Evolutionary conservation across 2,888 invertebrate species (phyloP).

Genomic region (Idaea aversata): DNA sequence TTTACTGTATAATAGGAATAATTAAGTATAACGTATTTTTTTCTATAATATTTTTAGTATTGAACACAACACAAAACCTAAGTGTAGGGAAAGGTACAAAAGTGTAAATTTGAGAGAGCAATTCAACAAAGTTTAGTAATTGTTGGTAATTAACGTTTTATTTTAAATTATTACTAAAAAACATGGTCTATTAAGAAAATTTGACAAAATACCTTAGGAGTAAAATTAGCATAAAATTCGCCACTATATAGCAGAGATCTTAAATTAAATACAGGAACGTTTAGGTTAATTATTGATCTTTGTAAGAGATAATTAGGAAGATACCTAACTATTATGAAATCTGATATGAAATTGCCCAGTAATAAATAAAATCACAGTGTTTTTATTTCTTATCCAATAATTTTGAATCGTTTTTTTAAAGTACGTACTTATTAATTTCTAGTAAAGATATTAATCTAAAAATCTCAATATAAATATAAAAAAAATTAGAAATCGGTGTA

Average conservation of each 20-base stretch:
- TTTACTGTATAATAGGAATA: neutral
- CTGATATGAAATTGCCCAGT: constrained; percentile 49
- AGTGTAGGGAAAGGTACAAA: neutral
- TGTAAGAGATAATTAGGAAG: constrained; percentile 44
- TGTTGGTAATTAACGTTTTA: neutral
- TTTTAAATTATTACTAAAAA: neutral
- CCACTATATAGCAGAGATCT: constrained; percentile 73
- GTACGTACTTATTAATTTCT: constrained; percentile 45
- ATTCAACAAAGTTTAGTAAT: neutral
- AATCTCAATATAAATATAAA: constrained; percentile 57
- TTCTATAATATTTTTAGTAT: neutral
- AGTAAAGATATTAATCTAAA: constrained; percentile 49
- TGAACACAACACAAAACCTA: neutral
- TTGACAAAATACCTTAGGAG: constrained; percentile 9
- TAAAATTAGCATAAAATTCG: constrained; percentile 52
- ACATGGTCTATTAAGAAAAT: neutral
- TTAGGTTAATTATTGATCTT: constrained; percentile 59
- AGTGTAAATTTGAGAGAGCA: neutral
- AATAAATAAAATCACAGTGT: constrained; percentile 79
- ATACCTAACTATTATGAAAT: constrained; percentile 22
- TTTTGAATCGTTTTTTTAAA: constrained; percentile 37
- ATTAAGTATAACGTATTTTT: neutral
- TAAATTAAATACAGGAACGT: constrained; percentile 77
- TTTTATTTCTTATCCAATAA: constrained; percentile 63
- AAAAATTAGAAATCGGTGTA: constrained; percentile 58